Conservation (phyloP, 2,113 vertebrate species). For the Cavia porcellus region DNA sequence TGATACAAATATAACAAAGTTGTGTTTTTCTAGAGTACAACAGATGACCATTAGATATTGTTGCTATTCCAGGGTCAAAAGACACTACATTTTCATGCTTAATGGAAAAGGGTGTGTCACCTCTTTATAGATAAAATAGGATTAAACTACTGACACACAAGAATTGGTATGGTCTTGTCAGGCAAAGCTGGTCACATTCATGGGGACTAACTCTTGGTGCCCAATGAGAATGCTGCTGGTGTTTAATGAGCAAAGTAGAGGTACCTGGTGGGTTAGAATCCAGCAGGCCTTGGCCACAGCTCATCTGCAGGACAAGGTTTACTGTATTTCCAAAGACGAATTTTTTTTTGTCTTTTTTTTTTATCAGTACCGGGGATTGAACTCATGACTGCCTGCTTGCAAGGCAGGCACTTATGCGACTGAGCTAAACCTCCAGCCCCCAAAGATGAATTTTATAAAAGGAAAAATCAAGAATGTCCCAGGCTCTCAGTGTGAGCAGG, state of each 20-base stretch:
- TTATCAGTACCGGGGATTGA: too few relatives aligned
- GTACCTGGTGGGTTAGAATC: background rate
- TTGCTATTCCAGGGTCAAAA: background rate
- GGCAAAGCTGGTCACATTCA: too few relatives aligned
- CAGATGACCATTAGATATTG: too few relatives aligned
- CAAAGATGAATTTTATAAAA: background rate
- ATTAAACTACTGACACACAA: too few relatives aligned
- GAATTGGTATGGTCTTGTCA: background rate
- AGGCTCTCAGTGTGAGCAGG: background rate
- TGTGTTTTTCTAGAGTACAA: too few relatives aligned
- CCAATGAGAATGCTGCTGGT: background rate
- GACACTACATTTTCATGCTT: background rate
- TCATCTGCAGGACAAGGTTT: background rate
- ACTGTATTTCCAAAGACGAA: background rate
- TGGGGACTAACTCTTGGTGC: background rate
- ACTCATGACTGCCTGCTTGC: too few relatives aligned
- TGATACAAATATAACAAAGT: too few relatives aligned
- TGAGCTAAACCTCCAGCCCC: too few relatives aligned
- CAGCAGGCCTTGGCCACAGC: fast-evolving
- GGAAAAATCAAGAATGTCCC: background rate
- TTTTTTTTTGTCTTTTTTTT: too few relatives aligned
- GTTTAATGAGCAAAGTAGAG: fast-evolving
- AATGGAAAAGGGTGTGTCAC: background rate
- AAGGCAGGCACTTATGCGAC: too few relatives aligned
- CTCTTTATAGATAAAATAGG: background rate